These are phyloP conservation scores for Synergus itoensis DNA, from an alignment of 2,888 invertebrate species.

Conservation along the genomic window DNA sequence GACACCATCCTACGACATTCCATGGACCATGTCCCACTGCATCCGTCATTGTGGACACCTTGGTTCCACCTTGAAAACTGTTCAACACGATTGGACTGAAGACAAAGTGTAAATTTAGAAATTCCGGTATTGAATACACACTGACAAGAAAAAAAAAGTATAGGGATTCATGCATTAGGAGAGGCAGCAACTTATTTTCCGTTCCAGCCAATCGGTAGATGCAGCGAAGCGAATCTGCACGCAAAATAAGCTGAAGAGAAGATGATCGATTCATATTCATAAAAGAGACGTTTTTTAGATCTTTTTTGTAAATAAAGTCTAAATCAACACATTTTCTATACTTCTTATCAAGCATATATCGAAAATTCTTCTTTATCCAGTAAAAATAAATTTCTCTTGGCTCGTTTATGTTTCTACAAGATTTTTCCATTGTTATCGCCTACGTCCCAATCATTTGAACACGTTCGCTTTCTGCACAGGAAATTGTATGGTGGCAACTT, in stretches of 20 bases:
- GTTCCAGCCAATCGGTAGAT: not conserved
- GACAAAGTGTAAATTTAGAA: conserved; percentile 35
- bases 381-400: not conserved
- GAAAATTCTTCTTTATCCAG: not conserved
- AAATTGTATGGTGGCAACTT: not conserved
- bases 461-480: conserved; percentile 9
- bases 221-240: not conserved
- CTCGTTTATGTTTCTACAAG: not conserved
- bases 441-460: conserved; percentile 4
- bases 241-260: not conserved
- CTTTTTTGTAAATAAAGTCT: too few species aligned
- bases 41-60: conserved; percentile 61
- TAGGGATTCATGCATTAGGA: conserved; percentile 12
- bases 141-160: not conserved
- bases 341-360: not conserved
- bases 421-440: conserved; percentile 1
- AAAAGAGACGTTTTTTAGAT: not conserved
- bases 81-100: conserved; percentile 14
- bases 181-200: not conserved
- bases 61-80: conserved; percentile 35
- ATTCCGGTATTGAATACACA: conserved; percentile 6
- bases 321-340: not conserved
- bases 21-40: conserved; percentile 45
- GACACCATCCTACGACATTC: conserved; percentile 58
- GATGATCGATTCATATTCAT: not conserved